Percentiles rank a stretch among this genome's conserved stretches.
These are phyloP conservation scores for Amphipyra berbera DNA, from an alignment of 2,888 invertebrate species.

Conservation along the genomic window DNA sequence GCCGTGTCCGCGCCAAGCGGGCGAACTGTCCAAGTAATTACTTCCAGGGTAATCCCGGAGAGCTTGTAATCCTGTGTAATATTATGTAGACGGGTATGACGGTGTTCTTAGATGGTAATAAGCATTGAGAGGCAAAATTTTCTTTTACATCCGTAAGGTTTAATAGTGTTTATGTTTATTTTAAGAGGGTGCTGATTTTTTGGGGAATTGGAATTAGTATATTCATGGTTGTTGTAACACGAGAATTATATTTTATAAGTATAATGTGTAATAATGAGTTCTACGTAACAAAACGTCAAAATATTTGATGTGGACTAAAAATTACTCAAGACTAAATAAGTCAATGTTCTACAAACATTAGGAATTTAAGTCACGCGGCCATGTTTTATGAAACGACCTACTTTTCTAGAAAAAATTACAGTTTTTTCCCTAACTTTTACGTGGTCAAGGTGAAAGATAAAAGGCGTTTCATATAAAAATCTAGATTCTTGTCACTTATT, in stretches of 20 bases:
- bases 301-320: no score
- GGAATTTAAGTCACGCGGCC: neutral
- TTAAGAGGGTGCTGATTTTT: constrained; percentile 13
- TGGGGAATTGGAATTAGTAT: neutral
- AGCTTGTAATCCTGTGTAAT: constrained; percentile 55
- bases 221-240: no score
- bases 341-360: neutral
- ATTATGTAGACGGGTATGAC: constrained; percentile 53
- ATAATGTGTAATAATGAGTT: no score
- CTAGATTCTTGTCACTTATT: constrained; percentile 24
- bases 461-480: constrained; percentile 18
- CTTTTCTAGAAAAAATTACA: neutral
- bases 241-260: neutral
- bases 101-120: constrained; percentile 52
- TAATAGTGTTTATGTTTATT: constrained; percentile 29
- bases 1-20: constrained; percentile 55
- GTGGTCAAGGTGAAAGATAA: constrained; percentile 12
- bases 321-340: no score
- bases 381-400: neutral
- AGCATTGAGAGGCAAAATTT: constrained; percentile 32
- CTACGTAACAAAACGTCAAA: neutral
- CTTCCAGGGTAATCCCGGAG: constrained; percentile 62
- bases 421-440: neutral
- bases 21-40: constrained; percentile 73
- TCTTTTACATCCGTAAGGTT: constrained; percentile 17